These are phyloP conservation scores for Mixornis gularis DNA, from an alignment of 2,113 vertebrate species.

Conservation along the genomic window DNA sequence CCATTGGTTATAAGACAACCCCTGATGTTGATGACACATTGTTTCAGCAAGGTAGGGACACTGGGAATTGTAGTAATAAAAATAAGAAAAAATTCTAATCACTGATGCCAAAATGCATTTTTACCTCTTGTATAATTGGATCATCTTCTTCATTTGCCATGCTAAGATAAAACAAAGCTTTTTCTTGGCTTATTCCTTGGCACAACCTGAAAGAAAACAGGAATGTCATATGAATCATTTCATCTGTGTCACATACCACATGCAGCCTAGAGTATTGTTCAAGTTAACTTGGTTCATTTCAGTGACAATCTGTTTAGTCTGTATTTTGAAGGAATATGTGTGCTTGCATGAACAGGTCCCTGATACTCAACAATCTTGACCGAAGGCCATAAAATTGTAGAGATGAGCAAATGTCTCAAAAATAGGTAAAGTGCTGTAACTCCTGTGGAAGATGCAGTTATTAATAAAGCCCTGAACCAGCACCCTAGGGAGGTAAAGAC, in stretches of 20 bases:
- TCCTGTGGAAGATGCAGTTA: background rate
- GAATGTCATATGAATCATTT: background rate
- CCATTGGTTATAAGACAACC: background rate
- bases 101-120: background rate
- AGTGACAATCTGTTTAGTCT: background rate
- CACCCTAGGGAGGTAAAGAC: accelerated
- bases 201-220: slow-evolving; percentile 58
- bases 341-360: background rate
- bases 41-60: background rate
- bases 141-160: slow-evolving; percentile 98
- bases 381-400: background rate
- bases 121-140: slow-evolving; percentile 96
- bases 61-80: background rate
- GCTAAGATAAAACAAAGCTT: slow-evolving; percentile 62
- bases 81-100: background rate
- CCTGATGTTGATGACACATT: background rate
- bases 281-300: background rate
- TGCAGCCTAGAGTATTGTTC: background rate
- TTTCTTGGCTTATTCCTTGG: background rate
- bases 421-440: background rate
- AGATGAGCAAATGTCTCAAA: background rate
- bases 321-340: background rate
- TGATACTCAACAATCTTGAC: background rate
- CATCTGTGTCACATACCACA: background rate
- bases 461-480: background rate